These are phyloP conservation scores for Plecturocebus donacophilus DNA, from an alignment of 2,113 vertebrate species.

Conservation along the genomic window DNA sequence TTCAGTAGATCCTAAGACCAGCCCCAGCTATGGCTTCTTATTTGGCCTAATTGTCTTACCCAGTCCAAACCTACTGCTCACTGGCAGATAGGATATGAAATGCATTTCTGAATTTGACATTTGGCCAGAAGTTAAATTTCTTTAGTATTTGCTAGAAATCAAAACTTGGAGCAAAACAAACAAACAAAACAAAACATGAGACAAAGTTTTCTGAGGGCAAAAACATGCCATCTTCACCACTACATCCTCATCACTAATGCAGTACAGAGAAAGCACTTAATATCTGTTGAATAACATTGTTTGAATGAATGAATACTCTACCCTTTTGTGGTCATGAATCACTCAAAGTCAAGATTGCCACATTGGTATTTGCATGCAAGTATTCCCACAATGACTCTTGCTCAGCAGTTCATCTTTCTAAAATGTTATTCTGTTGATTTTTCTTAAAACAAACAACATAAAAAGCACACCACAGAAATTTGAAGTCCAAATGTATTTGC, in stretches of 20 bases:
- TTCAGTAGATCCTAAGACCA: neutral
- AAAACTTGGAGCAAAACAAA: neutral
- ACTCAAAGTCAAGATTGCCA: constrained; percentile 1
- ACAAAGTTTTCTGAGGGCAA: neutral
- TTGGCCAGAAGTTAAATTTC: neutral
- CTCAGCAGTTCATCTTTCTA: neutral
- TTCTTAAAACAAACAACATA: constrained; percentile 17
- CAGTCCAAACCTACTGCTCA: neutral
- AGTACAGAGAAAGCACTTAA: neutral
- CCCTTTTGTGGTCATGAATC: neutral
- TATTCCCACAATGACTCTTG: neutral
- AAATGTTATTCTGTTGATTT: constrained; percentile 49
- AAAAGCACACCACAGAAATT: neutral
- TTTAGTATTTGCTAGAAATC: neutral
- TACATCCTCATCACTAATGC: neutral
- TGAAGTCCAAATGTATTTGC: constrained; percentile 64
- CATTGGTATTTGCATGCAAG: neutral
- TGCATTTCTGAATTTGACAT: neutral
- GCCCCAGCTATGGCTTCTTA: neutral
- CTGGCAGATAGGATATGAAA: neutral
- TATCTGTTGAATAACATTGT: neutral
- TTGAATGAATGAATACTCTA: neutral
- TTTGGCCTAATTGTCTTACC: neutral
- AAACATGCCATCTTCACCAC: neutral
- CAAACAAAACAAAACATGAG: neutral